Conservation (phyloP, 2,888 invertebrate genomes). For the Oxycera nigricornis region DNA sequence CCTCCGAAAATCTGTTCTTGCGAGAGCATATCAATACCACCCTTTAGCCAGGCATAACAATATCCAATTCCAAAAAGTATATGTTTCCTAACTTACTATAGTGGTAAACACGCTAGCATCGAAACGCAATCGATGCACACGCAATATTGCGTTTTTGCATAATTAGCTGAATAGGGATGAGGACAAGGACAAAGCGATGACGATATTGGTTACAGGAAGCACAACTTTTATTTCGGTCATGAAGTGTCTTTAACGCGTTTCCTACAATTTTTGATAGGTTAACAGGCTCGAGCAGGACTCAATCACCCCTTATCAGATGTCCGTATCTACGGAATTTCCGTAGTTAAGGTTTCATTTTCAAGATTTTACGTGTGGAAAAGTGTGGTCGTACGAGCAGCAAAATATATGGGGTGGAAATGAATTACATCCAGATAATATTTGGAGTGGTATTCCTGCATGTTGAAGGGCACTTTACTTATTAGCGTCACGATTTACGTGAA, state of each 20-base stretch:
- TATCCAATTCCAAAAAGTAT: too few species aligned
- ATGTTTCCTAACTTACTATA: too few species aligned
- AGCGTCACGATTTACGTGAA: constrained; percentile 32
- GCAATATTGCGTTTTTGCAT: constrained; percentile 42
- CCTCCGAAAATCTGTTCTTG: too few species aligned
- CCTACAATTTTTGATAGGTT: constrained; percentile 24
- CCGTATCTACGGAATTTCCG: constrained; percentile 28
- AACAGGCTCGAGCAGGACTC: not conserved
- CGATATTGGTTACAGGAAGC: constrained; percentile 23
- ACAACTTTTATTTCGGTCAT: constrained; percentile 20
- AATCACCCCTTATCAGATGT: constrained; percentile 19
- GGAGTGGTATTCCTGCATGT: constrained; percentile 27
- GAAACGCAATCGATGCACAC: constrained; percentile 38
- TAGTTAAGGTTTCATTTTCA: constrained; percentile 11
- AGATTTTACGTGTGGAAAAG: constrained; percentile 1
- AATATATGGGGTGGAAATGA: constrained; percentile 38
- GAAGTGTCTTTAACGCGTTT: constrained; percentile 37
- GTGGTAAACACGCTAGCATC: constrained; percentile 17
- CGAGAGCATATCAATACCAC: too few species aligned
- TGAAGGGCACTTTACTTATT: constrained; percentile 33
- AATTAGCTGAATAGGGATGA: constrained; percentile 22
- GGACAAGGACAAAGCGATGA: constrained; percentile 13
- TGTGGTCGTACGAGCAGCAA: not conserved
- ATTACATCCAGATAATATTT: constrained; percentile 24
- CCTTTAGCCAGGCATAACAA: too few species aligned